phyloP scores from a whole-genome alignment of 1,140 invertebrate species.

The Trichogramma pretiosum region DNA sequence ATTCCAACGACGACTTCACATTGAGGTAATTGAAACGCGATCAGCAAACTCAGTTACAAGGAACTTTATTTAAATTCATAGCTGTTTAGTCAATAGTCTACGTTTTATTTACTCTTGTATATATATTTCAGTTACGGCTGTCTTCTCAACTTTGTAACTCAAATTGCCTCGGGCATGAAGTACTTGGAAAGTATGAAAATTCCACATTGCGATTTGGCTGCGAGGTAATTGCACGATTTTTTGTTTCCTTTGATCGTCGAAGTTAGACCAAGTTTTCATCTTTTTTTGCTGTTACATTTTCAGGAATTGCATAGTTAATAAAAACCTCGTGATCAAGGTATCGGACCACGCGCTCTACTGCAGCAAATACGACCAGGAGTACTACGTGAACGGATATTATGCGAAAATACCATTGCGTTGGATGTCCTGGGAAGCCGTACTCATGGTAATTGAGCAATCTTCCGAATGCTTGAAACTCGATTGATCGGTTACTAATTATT shows the following conservation, averaged over 20 bases:
- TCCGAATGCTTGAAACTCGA: too few relatives aligned
- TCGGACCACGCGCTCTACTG: slow-evolving; percentile 86
- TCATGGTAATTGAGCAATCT: slow-evolving; percentile 61
- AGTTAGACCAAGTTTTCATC: too few relatives aligned
- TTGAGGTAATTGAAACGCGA: slow-evolving; percentile 29
- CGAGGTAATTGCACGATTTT: slow-evolving; percentile 49
- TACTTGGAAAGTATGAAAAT: slow-evolving; percentile 69
- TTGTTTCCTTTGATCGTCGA: slow-evolving; percentile 1
- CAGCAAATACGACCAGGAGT: slow-evolving; percentile 71
- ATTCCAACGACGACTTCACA: slow-evolving; percentile 33
- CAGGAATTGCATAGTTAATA: slow-evolving; percentile 79
- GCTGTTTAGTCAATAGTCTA: not conserved
- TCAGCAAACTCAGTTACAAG: not conserved
- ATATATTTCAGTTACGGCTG: slow-evolving; percentile 62
- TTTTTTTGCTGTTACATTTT: too few relatives aligned
- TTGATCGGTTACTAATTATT: too few relatives aligned
- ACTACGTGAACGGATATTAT: slow-evolving; percentile 74
- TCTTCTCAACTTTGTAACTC: slow-evolving; percentile 71
- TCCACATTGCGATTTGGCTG: slow-evolving; percentile 69
- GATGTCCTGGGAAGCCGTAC: slow-evolving; percentile 79
- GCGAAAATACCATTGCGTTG: slow-evolving; percentile 74
- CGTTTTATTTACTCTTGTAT: not conserved
- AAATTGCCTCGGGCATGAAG: slow-evolving; percentile 82
- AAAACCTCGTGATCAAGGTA: slow-evolving; percentile 72
- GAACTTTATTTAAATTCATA: not conserved